These are phyloP conservation scores for Hippocampus guttulatus DNA, from an alignment of 2,113 vertebrate genomes.

Conservation along the genomic window DNA sequence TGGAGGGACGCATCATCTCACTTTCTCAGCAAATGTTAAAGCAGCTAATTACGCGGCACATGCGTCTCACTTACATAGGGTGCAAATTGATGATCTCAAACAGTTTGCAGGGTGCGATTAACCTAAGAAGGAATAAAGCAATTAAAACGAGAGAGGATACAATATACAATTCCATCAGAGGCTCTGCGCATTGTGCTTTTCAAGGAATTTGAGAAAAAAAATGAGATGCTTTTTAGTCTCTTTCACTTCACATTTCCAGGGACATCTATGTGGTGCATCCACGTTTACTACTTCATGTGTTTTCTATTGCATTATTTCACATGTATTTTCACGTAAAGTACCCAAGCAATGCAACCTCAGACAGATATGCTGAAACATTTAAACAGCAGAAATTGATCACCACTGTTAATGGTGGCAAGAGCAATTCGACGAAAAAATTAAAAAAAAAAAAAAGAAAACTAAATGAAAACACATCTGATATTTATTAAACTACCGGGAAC, in stretches of 20 bases:
- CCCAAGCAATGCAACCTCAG: no score
- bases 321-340: no score
- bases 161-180: not conserved
- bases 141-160: not conserved
- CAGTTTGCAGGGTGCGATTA: not conserved
- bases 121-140: not conserved
- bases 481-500: no score
- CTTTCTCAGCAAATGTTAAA: constrained; percentile 28
- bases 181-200: not conserved
- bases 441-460: no score
- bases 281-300: not conserved
- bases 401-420: no score
- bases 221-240: no score
- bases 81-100: not conserved
- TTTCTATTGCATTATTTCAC: not conserved
- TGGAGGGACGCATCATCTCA: constrained; percentile 3
- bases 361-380: not conserved
- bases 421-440: no score
- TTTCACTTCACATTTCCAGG: no score
- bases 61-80: not conserved
- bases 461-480: no score
- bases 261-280: not conserved
- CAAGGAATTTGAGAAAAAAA: no score
- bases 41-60: not conserved
- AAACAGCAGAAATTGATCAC: not conserved